phyloP scores from a whole-genome alignment of 2,113 vertebrate genomes.

The Patagioenas fasciata region DNA sequence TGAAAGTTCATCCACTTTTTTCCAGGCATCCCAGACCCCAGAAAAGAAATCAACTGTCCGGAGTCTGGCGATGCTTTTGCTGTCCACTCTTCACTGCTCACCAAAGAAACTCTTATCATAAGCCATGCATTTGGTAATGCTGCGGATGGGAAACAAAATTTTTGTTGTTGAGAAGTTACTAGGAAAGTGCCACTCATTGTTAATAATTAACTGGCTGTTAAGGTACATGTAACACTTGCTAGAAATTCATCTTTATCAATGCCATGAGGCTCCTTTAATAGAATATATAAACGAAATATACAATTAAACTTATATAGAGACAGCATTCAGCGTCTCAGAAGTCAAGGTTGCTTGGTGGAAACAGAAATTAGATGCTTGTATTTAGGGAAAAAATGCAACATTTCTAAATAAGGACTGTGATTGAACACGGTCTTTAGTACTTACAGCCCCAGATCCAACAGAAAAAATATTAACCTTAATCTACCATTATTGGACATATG shows the following conservation, averaged over 20 bases:
- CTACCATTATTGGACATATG: neutral
- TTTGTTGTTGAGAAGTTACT: neutral
- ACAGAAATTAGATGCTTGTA: neutral
- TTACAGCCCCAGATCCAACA: neutral
- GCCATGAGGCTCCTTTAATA: neutral
- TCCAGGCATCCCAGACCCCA: neutral
- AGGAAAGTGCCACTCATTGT: neutral
- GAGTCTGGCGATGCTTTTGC: neutral
- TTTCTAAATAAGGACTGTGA: neutral
- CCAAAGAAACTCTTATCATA: accelerated
- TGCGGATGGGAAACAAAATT: neutral
- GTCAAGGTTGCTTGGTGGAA: neutral
- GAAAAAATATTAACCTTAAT: neutral
- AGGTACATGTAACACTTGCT: neutral
- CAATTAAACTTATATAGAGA: neutral
- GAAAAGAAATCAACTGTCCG: neutral
- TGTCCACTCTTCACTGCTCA: neutral
- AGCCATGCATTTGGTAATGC: neutral
- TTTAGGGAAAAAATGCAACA: neutral
- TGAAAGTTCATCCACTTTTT: neutral
- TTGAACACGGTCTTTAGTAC: neutral
- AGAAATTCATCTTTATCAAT: neutral
- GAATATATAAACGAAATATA: neutral
- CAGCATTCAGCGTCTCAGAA: neutral
- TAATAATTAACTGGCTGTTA: neutral